A percentile compares a stretch with the other conserved stretches of the same genome.
Evolutionary conservation across 2,888 invertebrate genomes (phyloP).

Genomic region (Andrena trimmerana): DNA sequence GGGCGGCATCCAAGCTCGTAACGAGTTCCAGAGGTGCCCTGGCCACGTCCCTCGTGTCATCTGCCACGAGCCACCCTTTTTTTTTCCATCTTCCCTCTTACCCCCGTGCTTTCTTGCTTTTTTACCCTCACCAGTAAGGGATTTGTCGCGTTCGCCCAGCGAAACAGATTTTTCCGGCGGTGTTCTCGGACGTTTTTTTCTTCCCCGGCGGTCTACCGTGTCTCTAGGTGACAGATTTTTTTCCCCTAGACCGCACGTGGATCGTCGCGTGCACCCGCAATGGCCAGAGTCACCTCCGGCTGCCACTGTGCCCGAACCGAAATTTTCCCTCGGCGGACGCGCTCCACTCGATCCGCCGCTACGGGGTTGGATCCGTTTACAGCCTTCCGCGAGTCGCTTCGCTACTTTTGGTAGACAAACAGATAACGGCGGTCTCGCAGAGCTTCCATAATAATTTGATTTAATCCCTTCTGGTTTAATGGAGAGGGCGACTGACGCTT

Average conservation of each 20-base stretch:
- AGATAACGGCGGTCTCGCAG: conserved; percentile 24
- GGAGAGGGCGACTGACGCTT: background rate
- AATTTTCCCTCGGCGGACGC: background rate
- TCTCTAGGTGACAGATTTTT: background rate
- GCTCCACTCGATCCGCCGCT: background rate
- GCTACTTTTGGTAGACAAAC: conserved; percentile 21
- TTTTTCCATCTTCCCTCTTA: conserved; percentile 30
- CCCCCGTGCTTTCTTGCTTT: conserved; percentile 5
- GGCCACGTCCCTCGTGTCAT: conserved; percentile 56
- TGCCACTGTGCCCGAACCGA: background rate
- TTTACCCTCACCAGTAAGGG: background rate
- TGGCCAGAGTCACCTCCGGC: background rate
- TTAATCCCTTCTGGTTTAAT: conserved; percentile 12
- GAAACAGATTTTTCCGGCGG: conserved; percentile 25
- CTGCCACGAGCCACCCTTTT: conserved; percentile 28
- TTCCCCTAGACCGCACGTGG: conserved; percentile 52
- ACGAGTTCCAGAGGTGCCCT: conserved; percentile 69
- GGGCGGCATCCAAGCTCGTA: conserved; percentile 84
- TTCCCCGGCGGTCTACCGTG: background rate
- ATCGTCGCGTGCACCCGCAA: conserved; percentile 43
- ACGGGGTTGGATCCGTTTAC: conserved; percentile 3
- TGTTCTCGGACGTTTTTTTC: background rate
- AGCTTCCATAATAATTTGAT: conserved; percentile 22
- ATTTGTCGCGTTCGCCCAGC: conserved; percentile 12
- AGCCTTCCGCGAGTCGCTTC: background rate